phyloP scores from a whole-genome alignment of 1,140 invertebrate species.

The Drosophila malerkotliana region DNA sequence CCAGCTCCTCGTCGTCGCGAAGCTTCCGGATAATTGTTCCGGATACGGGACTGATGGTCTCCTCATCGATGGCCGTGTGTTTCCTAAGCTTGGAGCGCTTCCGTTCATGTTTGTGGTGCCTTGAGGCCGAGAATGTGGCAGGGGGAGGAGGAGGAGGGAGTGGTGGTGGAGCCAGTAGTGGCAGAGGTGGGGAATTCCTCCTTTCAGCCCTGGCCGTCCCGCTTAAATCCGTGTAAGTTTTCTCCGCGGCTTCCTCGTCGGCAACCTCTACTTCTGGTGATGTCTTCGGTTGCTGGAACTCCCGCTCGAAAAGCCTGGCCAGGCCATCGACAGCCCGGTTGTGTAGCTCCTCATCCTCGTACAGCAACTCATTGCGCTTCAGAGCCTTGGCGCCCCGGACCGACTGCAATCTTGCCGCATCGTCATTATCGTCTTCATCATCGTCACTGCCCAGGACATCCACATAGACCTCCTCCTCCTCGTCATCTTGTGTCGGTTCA shows the following conservation, averaged over 20 bases:
- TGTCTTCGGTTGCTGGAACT: conserved; percentile 38
- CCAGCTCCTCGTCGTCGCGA: conserved; percentile 91
- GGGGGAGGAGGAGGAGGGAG: conserved; percentile 46
- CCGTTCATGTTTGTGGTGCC: conserved; percentile 83
- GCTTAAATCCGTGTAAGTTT: conserved; percentile 85
- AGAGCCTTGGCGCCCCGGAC: conserved; percentile 50
- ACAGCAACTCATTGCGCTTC: conserved; percentile 71
- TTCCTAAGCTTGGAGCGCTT: conserved; percentile 89
- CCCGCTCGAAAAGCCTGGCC: conserved; percentile 74
- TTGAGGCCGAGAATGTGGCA: neutral
- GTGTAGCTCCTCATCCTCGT: conserved; percentile 79
- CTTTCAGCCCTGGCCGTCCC: conserved; percentile 48
- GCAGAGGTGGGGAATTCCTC: conserved; percentile 25
- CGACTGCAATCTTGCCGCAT: conserved; percentile 32
- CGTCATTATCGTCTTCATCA: conserved; percentile 38
- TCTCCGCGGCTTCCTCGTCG: conserved; percentile 60
- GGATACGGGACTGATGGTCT: conserved; percentile 98
- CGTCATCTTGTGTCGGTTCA: conserved; percentile 42
- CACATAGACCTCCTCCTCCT: conserved; percentile 47
- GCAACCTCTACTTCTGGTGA: conserved; percentile 7
- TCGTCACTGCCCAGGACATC: conserved; percentile 54
- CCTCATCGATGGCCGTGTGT: conserved; percentile 94
- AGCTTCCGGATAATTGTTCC: conserved; percentile 96
- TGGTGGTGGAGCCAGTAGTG: conserved; percentile 63
- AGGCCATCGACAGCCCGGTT: conserved; percentile 76